Evolutionary conservation across 2,888 invertebrate species (phyloP).

Genomic region (Scaptomyza polygonia): DNA sequence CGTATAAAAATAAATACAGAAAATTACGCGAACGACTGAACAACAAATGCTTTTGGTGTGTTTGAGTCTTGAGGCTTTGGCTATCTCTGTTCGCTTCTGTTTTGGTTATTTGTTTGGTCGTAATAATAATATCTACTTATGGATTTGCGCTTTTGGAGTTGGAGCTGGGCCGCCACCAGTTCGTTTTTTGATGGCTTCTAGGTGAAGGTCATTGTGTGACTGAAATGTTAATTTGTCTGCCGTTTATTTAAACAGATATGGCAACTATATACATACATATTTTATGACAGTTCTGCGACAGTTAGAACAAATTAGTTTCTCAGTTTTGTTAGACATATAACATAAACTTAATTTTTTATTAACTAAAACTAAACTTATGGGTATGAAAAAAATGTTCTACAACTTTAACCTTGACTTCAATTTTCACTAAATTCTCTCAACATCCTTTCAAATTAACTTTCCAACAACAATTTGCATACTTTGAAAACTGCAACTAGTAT

Average conservation of each 20-base stretch:
- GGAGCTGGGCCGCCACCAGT: slow-evolving; percentile 61
- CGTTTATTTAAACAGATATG: slow-evolving; percentile 29
- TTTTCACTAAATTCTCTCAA: background rate
- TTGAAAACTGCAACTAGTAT: slow-evolving; percentile 6
- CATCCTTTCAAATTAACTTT: slow-evolving; percentile 16
- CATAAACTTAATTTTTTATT: background rate
- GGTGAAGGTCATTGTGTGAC: slow-evolving; percentile 76
- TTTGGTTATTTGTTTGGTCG: slow-evolving; percentile 50
- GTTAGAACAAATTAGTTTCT: slow-evolving; percentile 24
- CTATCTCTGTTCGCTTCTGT: slow-evolving; percentile 35
- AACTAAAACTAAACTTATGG: background rate
- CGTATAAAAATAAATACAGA: slow-evolving; percentile 24
- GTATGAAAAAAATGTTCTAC: background rate
- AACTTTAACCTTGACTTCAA: background rate
- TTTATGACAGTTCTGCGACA: slow-evolving; percentile 13
- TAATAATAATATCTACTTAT: slow-evolving; percentile 29
- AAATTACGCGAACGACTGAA: slow-evolving; percentile 73
- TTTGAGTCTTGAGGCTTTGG: slow-evolving; percentile 19
- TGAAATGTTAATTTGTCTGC: slow-evolving; percentile 69
- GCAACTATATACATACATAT: background rate
- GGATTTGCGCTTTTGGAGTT: slow-evolving; percentile 17
- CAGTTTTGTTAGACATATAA: background rate
- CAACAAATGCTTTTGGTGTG: slow-evolving; percentile 55
- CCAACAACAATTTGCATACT: slow-evolving; percentile 31
- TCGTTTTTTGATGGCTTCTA: slow-evolving; percentile 74